Evolutionary conservation across 2,797 vertebrate genomes (phyloP), one percentile per base, ranked within the genome.

Genomic region (Molossus molossus): DNA sequence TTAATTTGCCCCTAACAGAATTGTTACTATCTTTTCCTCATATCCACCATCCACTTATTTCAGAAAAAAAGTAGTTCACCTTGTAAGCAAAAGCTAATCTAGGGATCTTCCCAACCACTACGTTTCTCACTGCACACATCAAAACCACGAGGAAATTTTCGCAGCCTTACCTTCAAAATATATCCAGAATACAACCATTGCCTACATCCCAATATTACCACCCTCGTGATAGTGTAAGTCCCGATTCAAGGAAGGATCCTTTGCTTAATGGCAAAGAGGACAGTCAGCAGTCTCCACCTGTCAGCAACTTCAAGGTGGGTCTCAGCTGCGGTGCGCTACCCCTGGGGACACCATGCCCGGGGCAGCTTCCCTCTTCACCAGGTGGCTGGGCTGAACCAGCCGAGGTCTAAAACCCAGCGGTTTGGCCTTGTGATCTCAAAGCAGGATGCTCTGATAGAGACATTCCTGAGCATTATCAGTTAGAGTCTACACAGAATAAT

Each of bases 321-420:
- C 13, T 65, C 17, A 17, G 13, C 2, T 55, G 2, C 3, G 45
- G 14, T 4, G 8, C 87, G 9, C 9, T 3, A 0, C 6, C 1
- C 11, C 23, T 55, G 7, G 17, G 6, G 8, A 75, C 8, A 53
- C 9, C 13, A 0, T 8, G 14, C 2, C 57, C 4, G 37, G 33
- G 27, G 6, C 1, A 40, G 18, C n/a, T 55, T 27, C 6, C 6
- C 3, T 33, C 15, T 29, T 77, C n/a, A 17, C 4, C 18, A 8
- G 5, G 33, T 29, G 23, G 55, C 45, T 57, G 57, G 45, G 18
- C 2, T 50, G 57, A 50, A 14, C 1, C 21, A 57, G 23, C 14
- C 29, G 1, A n/a, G 14, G 3, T 4, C 5, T 9, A 25, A 67
- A 57, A 3, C 17, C 11, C 81, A 20, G 7, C 4, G 18, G 11